These are phyloP conservation scores for Mormyrus lacerda DNA, from an alignment of 2,113 vertebrate genomes.

Conservation along the genomic window DNA sequence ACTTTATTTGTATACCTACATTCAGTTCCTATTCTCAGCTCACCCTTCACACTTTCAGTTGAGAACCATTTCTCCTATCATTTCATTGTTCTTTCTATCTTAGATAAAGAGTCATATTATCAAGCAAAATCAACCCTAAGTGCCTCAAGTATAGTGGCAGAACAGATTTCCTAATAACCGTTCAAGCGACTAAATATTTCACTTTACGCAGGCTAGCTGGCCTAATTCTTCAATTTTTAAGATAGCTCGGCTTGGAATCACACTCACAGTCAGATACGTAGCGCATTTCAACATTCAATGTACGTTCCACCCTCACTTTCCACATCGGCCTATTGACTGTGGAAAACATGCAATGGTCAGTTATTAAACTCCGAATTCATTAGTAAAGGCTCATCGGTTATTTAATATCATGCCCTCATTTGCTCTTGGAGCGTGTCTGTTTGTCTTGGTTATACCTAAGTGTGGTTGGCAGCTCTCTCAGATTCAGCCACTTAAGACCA, in stretches of 20 bases:
- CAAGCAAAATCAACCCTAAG: slow-evolving; percentile 18
- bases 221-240: not conserved
- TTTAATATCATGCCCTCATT: not conserved
- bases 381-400: not conserved
- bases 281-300: not conserved
- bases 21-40: not conserved
- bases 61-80: not conserved
- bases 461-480: not conserved
- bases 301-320: not conserved
- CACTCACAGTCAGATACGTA: not conserved
- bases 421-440: not conserved
- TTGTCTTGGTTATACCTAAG: not conserved
- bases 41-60: slow-evolving; percentile 1
- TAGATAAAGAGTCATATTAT: slow-evolving; percentile 6
- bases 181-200: not conserved
- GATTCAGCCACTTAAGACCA: not conserved
- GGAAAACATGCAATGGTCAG: not conserved
- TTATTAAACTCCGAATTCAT: not conserved
- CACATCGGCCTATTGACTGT: not conserved
- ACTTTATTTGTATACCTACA: not conserved
- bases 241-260: not conserved
- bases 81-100: not conserved
- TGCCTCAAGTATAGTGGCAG: slow-evolving; percentile 28
- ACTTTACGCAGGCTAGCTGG: not conserved
- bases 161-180: slow-evolving; percentile 7